A percentile compares a stretch with the other conserved stretches of the same genome.
Conservation (phyloP, 2,888 invertebrate genomes). For the Keiferia lycopersicella region DNA sequence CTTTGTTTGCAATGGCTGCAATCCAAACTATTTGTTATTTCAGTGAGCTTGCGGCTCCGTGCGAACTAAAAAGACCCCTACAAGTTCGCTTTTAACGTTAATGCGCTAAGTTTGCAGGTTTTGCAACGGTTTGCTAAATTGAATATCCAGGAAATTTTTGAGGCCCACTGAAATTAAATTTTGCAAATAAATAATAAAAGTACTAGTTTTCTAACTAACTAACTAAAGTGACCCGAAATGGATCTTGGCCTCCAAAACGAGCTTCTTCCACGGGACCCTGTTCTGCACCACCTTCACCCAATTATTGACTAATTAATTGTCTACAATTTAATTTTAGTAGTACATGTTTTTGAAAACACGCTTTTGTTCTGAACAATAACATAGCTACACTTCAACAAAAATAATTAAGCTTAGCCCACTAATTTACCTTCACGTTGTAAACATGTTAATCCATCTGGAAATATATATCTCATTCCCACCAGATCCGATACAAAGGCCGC, state of each 20-base stretch:
- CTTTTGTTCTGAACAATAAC: neutral
- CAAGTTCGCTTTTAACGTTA: slow-evolving; percentile 35
- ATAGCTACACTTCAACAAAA: slow-evolving; percentile 35
- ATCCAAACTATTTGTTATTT: slow-evolving; percentile 76
- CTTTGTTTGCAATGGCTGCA: slow-evolving; percentile 73
- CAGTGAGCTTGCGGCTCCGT: slow-evolving; percentile 49
- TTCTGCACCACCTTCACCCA: no score
- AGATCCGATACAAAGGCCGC: slow-evolving; percentile 79
- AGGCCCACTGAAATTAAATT: neutral
- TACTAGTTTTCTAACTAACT: no score
- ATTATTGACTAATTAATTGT: no score
- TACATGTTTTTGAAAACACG: no score
- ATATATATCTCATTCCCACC: slow-evolving; percentile 74
- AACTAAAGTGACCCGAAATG: no score
- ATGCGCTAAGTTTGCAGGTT: slow-evolving; percentile 25
- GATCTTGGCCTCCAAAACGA: no score
- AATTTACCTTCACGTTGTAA: slow-evolving; percentile 67
- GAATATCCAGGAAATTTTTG: slow-evolving; percentile 8
- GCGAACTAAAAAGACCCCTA: slow-evolving; percentile 52
- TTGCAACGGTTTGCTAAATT: slow-evolving; percentile 12
- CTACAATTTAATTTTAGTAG: no score
- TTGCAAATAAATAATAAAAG: neutral
- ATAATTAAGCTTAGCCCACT: slow-evolving; percentile 50
- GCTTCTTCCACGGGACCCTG: no score
- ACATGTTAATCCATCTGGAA: slow-evolving; percentile 75